Base-by-base conservation (phyloP, 2,888 invertebrate genomes). In the Apomyelois bistriatella region DNA sequence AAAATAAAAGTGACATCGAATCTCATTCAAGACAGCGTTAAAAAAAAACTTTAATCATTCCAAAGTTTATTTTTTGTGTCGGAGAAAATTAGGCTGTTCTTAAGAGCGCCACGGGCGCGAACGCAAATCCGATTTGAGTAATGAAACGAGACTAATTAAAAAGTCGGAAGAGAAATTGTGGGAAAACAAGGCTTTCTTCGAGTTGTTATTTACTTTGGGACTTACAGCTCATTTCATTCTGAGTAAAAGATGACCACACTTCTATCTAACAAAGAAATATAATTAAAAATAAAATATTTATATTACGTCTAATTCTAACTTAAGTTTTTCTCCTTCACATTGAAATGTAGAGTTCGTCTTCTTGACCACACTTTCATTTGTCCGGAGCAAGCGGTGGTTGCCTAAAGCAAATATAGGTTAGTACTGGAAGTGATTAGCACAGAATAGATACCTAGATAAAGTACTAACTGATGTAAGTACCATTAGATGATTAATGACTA, bases 41-140 rank as follows among this genome's bases (percentile, higher is more conserved):
- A 56, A 66, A 56, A 66, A 62, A 68, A 64, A 64, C 64, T 65
- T 65, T 62, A 67, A 68, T 67, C 61, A 55, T 66, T 64, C 59
- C 56, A 54, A 54, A 60, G 61, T 64, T 61, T 64, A 64, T 70
- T 70, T 71, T 74, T 73, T 70, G 59, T 60, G 62, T 59, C 62
- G 64, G 60, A 58, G 63, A 72, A 76, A 81, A 79, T 80, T 81
- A 81, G 77, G 70, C 71, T 68, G 70, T 70, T 72, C 75, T 74
- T 74, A 74, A 75, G 72, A 74, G 77, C 74, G 77, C 74, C 76
- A 68, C 72, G 70, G 78, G 74, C 77, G 80, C 66, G 74, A 79
- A 83, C 74, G 72, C 77, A 82, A 85, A 85, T 83, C 84, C 74
- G 82, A 83, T 85, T 84, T 79, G 72, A 77, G 77, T 79, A 83